phyloP scores from a whole-genome alignment of 2,888 invertebrate genomes.

The Ochropleura leucogaster region DNA sequence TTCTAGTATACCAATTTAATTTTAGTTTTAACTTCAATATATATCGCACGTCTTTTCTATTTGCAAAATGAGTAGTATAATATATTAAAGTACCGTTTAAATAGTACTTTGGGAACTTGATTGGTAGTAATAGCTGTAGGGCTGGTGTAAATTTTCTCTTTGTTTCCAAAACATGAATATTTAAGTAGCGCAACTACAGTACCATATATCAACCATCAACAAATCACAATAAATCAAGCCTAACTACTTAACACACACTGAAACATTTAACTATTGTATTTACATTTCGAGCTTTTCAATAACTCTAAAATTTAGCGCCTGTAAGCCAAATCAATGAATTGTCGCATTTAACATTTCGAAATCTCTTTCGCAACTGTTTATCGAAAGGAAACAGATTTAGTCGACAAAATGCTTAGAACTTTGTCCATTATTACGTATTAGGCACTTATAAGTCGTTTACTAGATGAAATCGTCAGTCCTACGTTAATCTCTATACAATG shows the following conservation, averaged over 20 bases:
- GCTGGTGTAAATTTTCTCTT: slow-evolving; percentile 18
- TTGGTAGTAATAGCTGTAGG: not conserved
- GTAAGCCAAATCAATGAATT: slow-evolving; percentile 64
- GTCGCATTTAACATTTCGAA: slow-evolving; percentile 60
- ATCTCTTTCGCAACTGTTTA: slow-evolving; percentile 63
- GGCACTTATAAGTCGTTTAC: slow-evolving; percentile 54
- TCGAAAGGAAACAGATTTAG: slow-evolving; percentile 51
- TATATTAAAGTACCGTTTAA: slow-evolving; percentile 3
- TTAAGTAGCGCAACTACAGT: slow-evolving; percentile 11
- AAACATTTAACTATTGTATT: slow-evolving; percentile 29
- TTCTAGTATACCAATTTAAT: too few relatives aligned
- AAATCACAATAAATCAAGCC: slow-evolving; percentile 46
- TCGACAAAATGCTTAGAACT: slow-evolving; percentile 61
- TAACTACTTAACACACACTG: slow-evolving; percentile 25
- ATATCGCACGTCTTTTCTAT: not conserved
- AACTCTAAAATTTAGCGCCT: slow-evolving; percentile 47
- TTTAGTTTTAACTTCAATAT: not conserved
- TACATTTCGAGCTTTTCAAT: slow-evolving; percentile 40
- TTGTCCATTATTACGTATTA: slow-evolving; percentile 43
- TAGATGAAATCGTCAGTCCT: slow-evolving; percentile 58
- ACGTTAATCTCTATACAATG: slow-evolving; percentile 50
- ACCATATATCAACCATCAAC: slow-evolving; percentile 38
- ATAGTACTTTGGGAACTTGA: not conserved
- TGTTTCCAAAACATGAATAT: slow-evolving; percentile 32
- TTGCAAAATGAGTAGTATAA: not conserved